These are phyloP conservation scores for Myiotriccus ornatus DNA, from an alignment of 2,797 vertebrate genomes.

Conservation along the genomic window DNA sequence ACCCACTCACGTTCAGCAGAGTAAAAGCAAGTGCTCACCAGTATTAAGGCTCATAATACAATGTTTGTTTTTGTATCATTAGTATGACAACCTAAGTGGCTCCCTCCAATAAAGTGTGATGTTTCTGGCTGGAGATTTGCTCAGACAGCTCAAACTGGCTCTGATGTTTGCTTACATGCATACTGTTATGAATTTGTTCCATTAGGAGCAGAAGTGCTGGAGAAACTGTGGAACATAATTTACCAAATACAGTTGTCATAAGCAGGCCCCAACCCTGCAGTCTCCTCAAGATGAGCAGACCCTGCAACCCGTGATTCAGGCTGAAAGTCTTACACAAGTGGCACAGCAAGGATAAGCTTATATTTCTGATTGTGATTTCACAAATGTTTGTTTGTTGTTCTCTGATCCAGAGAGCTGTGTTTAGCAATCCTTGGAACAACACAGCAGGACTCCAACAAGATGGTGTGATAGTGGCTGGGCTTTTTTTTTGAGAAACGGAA, in stretches of 20 bases:
- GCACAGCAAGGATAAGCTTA: constrained; percentile 1
- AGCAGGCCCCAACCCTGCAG: background rate
- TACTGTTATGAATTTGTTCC: background rate
- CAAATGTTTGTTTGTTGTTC: constrained; percentile 29
- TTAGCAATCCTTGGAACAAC: background rate
- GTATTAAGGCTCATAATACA: background rate
- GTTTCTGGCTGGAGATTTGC: background rate
- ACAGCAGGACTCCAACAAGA: background rate
- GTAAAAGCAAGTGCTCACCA: background rate
- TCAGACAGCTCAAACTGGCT: background rate
- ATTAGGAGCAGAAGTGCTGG: background rate
- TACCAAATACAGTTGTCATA: background rate
- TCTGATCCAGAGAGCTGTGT: background rate
- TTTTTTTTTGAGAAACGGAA: background rate
- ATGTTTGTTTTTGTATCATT: background rate
- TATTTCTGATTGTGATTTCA: background rate
- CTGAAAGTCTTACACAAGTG: constrained; percentile 26
- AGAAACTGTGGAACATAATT: background rate
- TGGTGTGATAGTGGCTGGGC: background rate
- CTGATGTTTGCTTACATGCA: constrained; percentile 26
- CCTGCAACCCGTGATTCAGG: background rate
- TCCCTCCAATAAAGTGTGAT: background rate
- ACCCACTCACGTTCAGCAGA: background rate
- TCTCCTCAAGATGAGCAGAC: background rate
- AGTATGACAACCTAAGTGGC: background rate